Evolutionary conservation across 2,797 vertebrate species (phyloP).

Genomic region (Neoniphon sammara): DNA sequence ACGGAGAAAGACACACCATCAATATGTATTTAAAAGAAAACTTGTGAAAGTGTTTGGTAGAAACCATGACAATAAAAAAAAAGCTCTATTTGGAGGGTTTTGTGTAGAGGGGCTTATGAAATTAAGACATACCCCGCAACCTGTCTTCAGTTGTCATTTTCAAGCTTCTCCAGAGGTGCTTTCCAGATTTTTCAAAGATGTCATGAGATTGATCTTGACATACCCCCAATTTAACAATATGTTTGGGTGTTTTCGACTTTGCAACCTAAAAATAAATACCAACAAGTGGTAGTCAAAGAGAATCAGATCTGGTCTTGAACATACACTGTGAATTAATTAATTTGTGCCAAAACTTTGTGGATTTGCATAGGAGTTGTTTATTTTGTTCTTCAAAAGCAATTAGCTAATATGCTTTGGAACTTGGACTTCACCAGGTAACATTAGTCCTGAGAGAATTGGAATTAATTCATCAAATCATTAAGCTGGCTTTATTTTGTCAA

Average conservation of each 20-base stretch:
- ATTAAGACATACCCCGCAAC: too few species aligned
- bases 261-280: background rate
- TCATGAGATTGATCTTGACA: too few species aligned
- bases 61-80: background rate
- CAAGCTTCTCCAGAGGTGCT: slow-evolving; percentile 42
- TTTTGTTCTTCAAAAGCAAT: background rate
- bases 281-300: background rate
- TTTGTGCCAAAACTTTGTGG: background rate
- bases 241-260: too few species aligned
- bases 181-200: slow-evolving; percentile 23
- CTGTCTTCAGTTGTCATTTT: background rate
- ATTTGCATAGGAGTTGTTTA: too few species aligned
- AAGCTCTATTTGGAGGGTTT: background rate
- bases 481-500: background rate
- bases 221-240: too few species aligned
- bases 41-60: background rate
- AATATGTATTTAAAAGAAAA: background rate
- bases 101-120: background rate
- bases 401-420: background rate
- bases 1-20: background rate
- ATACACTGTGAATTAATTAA: background rate
- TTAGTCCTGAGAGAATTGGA: slow-evolving; percentile 22
- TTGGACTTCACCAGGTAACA: background rate
- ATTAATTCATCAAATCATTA: background rate
- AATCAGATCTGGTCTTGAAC: background rate